Base-by-base conservation (phyloP, 2,888 invertebrate genomes). In the Ectemnius cavifrons region DNA sequence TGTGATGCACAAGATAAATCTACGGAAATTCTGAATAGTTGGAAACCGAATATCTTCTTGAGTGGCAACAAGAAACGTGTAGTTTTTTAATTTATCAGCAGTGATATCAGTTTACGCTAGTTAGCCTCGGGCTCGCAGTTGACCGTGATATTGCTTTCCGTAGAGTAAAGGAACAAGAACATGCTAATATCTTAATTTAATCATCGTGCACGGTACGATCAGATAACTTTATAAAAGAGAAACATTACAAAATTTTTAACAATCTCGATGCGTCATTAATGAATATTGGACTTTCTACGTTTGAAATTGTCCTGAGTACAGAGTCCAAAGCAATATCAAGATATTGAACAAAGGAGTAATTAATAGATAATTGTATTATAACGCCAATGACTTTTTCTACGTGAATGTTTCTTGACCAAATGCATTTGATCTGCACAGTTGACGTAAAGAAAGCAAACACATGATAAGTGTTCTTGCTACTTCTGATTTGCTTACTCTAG, bases 401-500 rank as follows among this genome's bases (percentile, higher is more conserved):
- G 37, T 37, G 37, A 37, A 1, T 37, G 37, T 37, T 37, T 6
- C 37, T 37, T 37, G 37, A 6, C 8, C 37, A 11, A 37, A 37
- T 37, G 37, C 37, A 8, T 37, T 37, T 37, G 37, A 8, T 37
- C 8, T 37, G 5, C 37, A 11, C 28, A 11, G 1, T 37, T 37
- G 11, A 52, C 18, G 56, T 14, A 2, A 27, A 57, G 67, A 67
- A 73, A 71, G 67, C 77, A 77, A 75, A 70, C 73, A 73, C 37
- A 81, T 80, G 85, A 86, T 85, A 78, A 79, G 71, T 79, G 78
- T 84, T 84, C 71, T 73, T 78, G 67, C 60, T 81, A 81, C 76
- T 85, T 82, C 77, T 71, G 71, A 83, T 86, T 81, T 83, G 83
- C 78, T 80, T 84, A 81, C 84, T 84, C 80, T 85, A 88, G 82